phyloP scores from a whole-genome alignment of 2,888 invertebrate species.

The Anagyrus pseudococci region DNA sequence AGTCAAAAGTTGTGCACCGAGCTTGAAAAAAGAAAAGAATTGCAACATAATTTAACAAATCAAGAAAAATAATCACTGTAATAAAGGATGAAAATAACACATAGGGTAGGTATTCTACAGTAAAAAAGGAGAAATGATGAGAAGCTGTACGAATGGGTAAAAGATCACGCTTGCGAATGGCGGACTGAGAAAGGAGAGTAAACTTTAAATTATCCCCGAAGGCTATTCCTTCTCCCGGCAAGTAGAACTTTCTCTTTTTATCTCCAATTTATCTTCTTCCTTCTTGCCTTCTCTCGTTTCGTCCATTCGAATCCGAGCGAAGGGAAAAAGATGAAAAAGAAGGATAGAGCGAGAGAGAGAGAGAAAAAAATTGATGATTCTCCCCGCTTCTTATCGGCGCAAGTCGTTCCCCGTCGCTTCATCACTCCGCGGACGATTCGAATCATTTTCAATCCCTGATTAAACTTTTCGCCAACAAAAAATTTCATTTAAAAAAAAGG shows the following conservation, averaged over 20 bases:
- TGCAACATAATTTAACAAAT: no score
- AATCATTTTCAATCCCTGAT: no score
- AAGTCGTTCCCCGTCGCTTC: no score
- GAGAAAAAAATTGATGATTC: background rate
- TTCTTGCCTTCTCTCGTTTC: background rate
- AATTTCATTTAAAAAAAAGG: no score
- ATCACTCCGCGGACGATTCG: no score
- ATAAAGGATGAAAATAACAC: no score
- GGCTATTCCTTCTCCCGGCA: slow-evolving; percentile 10
- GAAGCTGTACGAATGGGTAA: background rate
- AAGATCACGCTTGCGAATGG: slow-evolving; percentile 3
- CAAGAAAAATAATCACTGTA: no score
- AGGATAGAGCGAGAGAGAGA: background rate
- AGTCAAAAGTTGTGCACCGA: no score
- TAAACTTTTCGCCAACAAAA: no score
- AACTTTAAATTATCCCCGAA: slow-evolving; percentile 31
- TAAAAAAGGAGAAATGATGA: background rate
- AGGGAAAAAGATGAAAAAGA: background rate
- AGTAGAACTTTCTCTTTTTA: slow-evolving; percentile 5
- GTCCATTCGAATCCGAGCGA: background rate
- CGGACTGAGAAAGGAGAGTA: slow-evolving; percentile 7
- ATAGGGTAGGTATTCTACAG: no score
- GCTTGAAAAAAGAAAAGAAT: no score
- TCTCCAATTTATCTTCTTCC: background rate
- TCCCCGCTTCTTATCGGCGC: no score